Evolutionary conservation across 1,140 invertebrate genomes (phyloP).

Genomic region (Adelges cooleyi): DNA sequence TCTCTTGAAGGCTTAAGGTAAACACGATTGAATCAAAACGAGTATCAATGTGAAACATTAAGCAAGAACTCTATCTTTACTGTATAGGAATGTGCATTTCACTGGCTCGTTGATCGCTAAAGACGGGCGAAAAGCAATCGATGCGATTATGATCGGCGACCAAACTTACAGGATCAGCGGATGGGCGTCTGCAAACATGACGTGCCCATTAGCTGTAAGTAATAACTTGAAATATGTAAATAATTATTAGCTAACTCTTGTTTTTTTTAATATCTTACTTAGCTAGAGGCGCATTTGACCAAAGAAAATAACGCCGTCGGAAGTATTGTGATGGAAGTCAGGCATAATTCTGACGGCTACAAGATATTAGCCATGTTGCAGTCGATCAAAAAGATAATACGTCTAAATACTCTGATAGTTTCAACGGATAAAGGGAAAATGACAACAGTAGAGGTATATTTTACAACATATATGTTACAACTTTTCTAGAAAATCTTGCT

Average conservation of each 20-base stretch:
- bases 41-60: background rate
- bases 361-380: constrained; percentile 31
- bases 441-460: constrained; percentile 10
- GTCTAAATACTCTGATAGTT: constrained; percentile 12
- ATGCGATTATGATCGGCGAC: constrained; percentile 32
- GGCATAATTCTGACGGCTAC: constrained; percentile 27
- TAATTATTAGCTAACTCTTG: background rate
- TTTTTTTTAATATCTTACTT: background rate
- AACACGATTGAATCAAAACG: background rate
- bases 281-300: constrained; percentile 21
- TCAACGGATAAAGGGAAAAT: background rate
- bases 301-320: constrained; percentile 25
- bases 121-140: constrained; percentile 29
- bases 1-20: constrained; percentile 33
- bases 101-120: constrained; percentile 29
- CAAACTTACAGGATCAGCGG: constrained; percentile 31
- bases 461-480: no score
- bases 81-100: constrained; percentile 32
- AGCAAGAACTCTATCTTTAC: background rate
- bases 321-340: constrained; percentile 25
- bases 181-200: constrained; percentile 29
- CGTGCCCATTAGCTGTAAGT: constrained; percentile 32
- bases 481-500: no score
- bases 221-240: background rate
- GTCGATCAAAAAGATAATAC: constrained; percentile 10